Evolutionary conservation across 2,113 vertebrate genomes (phyloP).

Genomic region (Neofelis nebulosa): DNA sequence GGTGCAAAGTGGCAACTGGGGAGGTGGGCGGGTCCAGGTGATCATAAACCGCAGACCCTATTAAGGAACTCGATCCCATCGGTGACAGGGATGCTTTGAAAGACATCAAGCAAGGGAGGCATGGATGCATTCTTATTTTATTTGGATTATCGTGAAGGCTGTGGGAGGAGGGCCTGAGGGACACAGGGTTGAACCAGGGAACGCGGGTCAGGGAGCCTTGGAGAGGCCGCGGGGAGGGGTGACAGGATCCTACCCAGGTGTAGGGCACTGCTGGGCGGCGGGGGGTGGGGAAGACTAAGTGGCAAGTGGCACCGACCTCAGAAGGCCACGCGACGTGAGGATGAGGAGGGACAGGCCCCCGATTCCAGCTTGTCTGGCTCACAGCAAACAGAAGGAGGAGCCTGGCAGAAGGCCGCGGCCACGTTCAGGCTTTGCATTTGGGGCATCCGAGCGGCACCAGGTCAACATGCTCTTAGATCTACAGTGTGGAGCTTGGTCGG

Average conservation of each 20-base stretch:
- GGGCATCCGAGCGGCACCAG: fast-evolving
- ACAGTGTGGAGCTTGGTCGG: no score
- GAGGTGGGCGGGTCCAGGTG: fast-evolving
- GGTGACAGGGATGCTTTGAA: neutral
- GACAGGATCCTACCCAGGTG: neutral
- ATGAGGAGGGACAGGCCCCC: fast-evolving
- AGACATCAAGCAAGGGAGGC: neutral
- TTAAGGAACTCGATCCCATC: no score
- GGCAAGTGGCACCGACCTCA: no score
- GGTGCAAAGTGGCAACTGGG: neutral
- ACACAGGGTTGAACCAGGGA: neutral
- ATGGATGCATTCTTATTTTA: neutral
- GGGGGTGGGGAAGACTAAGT: fast-evolving
- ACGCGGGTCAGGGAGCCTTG: fast-evolving
- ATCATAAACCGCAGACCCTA: neutral
- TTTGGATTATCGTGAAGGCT: neutral
- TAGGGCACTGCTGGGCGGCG: neutral
- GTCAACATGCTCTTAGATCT: fast-evolving
- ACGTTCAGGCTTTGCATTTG: fast-evolving
- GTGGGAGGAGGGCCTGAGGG: no score
- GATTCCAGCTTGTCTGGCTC: neutral
- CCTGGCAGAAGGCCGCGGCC: neutral
- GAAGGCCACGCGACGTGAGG: neutral
- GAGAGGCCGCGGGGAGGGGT: no score
- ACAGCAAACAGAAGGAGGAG: neutral